Evolutionary conservation across 2,113 vertebrate species (phyloP), one percentile per base, ranked within the genome.

Genomic region (Salvelinus sp.): DNA sequence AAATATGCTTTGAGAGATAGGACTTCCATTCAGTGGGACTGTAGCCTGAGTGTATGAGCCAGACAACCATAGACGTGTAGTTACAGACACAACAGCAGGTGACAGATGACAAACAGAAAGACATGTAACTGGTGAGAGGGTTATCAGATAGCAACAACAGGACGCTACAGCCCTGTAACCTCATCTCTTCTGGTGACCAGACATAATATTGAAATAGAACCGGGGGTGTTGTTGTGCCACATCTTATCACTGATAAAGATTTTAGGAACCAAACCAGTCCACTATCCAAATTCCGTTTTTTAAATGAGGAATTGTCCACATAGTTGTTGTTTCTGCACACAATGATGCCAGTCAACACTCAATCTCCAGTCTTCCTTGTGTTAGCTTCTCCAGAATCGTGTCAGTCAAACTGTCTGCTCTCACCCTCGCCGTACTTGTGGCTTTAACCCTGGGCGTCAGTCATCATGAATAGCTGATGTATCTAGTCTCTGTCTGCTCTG

Each of bases 101-200:
- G 72, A 79, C 69, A 60, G 23, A 80, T 70, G 25, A 14, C 4
- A 30, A n/a, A 0, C 74, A 75, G 50, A 18, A 54, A 54, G 76
- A 75, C 76, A 68, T 50, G 47, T 50, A 85, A 77, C 85, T 80
- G 80, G 74, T 80, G 71, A 70, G 63, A 6, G 63, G 68, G 47
- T 47, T 27, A 60, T 68, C 62, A 76, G 3, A 6, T 38, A 25
- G 65, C 0, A 64, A 64, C 22, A 69, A 60, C 73, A 75, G 48
- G 76, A 75, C 23, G 62, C 47, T n/a, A 38, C 71, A 28, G 27
- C 33, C 28, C 30, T 68, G 66, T n/a, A 9, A n/a, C 66, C 1
- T 28, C 5, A 70, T 54, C 47, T 50, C n/a, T 50, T n/a, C 5
- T 22, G 22, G 10, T 12, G 47, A 50, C 44, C 3, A 22, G 44